These are phyloP conservation scores for Mactra quadrangularis DNA, from an alignment of 1,140 invertebrate genomes.

Conservation along the genomic window DNA sequence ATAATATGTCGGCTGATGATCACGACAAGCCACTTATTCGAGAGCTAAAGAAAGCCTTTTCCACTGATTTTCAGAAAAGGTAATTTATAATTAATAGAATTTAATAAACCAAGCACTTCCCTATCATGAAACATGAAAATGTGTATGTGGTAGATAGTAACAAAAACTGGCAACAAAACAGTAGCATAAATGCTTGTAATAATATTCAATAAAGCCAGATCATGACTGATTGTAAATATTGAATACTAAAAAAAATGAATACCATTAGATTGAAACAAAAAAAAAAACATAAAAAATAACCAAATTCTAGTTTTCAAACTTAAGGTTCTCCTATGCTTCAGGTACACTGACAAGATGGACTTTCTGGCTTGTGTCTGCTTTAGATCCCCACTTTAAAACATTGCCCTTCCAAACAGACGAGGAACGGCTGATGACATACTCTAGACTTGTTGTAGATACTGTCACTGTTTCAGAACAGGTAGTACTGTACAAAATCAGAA, in stretches of 20 bases:
- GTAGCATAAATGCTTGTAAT: background rate
- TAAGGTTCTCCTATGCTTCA: background rate
- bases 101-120: background rate
- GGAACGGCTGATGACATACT: too few relatives aligned
- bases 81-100: background rate
- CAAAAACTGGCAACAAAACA: background rate
- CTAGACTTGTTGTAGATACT: too few relatives aligned
- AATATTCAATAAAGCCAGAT: background rate
- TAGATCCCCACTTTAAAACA: conserved; percentile 30
- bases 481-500: too few relatives aligned
- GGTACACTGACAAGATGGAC: conserved; percentile 11
- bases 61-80: conserved; percentile 25
- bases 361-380: conserved; percentile 5
- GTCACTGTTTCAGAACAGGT: too few relatives aligned
- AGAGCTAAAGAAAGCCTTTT: conserved; percentile 23
- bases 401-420: conserved; percentile 9
- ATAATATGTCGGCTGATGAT: background rate
- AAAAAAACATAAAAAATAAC: background rate
- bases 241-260: background rate
- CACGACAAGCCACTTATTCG: background rate
- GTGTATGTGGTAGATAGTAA: background rate
- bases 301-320: background rate
- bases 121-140: background rate
- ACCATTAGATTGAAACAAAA: background rate
- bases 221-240: background rate